These are phyloP conservation scores for Pocillopora grandis DNA, from an alignment of 92 coral and sea anemone species.

Conservation along the genomic window DNA sequence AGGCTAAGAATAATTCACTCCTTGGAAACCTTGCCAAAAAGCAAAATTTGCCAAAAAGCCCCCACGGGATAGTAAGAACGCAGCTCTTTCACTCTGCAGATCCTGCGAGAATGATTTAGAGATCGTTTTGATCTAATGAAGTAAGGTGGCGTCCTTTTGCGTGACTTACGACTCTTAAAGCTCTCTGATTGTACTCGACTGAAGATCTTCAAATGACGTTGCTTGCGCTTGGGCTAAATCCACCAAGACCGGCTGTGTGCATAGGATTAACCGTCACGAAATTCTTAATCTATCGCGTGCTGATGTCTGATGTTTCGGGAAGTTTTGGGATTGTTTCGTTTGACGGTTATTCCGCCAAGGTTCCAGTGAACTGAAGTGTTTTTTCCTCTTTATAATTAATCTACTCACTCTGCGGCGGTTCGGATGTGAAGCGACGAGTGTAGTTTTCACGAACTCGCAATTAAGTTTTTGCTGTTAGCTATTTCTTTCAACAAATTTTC, in stretches of 20 bases:
- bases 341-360: not conserved
- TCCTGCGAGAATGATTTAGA: no score
- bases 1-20: not conserved
- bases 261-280: slow-evolving; percentile 12
- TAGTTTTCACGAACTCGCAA: not conserved
- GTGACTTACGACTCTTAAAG: not conserved
- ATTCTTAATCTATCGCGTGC: not conserved
- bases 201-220: not conserved
- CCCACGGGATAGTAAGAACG: not conserved
- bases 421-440: not conserved
- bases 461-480: not conserved
- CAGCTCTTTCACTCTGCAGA: not conserved
- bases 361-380: not conserved
- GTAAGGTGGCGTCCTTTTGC: not conserved
- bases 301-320: not conserved
- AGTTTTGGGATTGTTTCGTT: not conserved
- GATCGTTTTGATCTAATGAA: not conserved
- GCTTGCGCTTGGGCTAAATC: not conserved
- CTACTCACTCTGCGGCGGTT: not conserved
- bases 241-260: not conserved
- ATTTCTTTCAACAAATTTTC: slow-evolving; percentile 20
- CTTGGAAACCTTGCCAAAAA: not conserved
- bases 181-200: not conserved
- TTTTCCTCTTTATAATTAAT: not conserved
- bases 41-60: not conserved